Evolutionary conservation across 2,797 vertebrate genomes (phyloP), one percentile per base, ranked within the genome.

Genomic region (Schizopygopsis malacanthus): DNA sequence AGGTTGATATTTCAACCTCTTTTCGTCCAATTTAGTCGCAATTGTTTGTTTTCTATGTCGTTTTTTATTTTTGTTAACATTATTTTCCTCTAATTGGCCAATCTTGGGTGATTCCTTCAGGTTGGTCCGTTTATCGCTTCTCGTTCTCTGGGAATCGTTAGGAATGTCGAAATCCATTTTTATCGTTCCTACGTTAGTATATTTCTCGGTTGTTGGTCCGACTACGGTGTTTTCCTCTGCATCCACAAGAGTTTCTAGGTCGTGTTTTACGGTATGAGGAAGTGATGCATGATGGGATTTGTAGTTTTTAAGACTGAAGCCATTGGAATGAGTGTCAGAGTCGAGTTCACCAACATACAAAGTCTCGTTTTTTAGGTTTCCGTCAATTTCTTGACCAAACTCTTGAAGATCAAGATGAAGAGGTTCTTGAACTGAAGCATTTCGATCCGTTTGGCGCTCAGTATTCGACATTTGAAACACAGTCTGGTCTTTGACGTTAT

Each of bases 271-370:
- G 22, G 77, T 5, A 12, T 63, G 16, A 18, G 9, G 8, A 1
- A 61, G 28, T 63, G n/a, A 10, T 65, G 39, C 56, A 28, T 79
- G n/a, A 63, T 79, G n/a, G 59, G 56, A 43, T 25, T 79, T 61
- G 56, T 79, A 45, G 77, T 79, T 63, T 45, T 45, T 39, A 28
- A 45, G 39, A 41, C 20, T 41, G 11, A 41, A n/a, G 33, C 11
- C 2, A 11, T 22, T 6, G 18, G 18, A 56, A 9, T 39, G 75
- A 54, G 22, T 2, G 4, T 20, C n/a, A 4, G 76, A 39, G 41
- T 59, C 12, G 15, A 41, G 20, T 78, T 78, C 11, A 59, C 4
- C 15, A 18, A 12, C 6, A 5, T 3, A 45, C n/a, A 16, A 45
- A 28, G n/a, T 28, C 59, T 79, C 1, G 4, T 20, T 0, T 50